These are phyloP conservation scores for Drosophila nigrodunni DNA, from an alignment of 1,140 invertebrate species.

Conservation along the genomic window DNA sequence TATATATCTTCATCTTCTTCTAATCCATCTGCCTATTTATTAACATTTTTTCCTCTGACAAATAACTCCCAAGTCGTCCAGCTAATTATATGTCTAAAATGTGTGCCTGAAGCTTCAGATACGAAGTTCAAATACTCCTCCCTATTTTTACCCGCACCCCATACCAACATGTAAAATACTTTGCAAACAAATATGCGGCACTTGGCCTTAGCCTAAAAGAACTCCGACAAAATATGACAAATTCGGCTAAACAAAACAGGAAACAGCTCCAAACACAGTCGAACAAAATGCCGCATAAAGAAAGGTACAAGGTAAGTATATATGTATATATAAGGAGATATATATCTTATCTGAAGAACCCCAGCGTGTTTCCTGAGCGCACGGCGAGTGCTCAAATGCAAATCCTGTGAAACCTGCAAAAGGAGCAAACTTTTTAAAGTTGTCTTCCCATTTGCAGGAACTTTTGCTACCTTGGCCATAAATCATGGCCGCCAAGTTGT, in stretches of 20 bases:
- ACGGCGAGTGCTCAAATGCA: conserved; percentile 68
- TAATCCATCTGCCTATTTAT: no score
- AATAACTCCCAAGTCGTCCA: no score
- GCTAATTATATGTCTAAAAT: no score
- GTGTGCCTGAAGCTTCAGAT: neutral
- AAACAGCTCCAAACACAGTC: conserved; percentile 37
- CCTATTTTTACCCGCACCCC: neutral
- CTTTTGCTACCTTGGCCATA: conserved; percentile 79
- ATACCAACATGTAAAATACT: neutral
- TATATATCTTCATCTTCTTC: no score
- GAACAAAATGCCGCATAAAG: conserved; percentile 37
- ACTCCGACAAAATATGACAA: conserved; percentile 57
- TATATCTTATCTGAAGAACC: conserved; percentile 40
- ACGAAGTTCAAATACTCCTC: conserved; percentile 1
- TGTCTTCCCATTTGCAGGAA: conserved; percentile 44
- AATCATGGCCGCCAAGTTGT: conserved; percentile 71
- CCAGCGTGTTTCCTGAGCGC: conserved; percentile 34
- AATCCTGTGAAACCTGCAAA: conserved; percentile 71
- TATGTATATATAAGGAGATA: neutral
- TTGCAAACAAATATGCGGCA: conserved; percentile 34
- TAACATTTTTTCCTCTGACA: no score
- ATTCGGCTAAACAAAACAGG: conserved; percentile 57
- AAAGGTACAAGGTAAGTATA: conserved; percentile 15
- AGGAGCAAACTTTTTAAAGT: conserved; percentile 76
- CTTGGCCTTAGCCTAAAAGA: conserved; percentile 46